A percentile compares a stretch with the other conserved stretches of the same genome.
Evolutionary conservation across 2,888 invertebrate genomes (phyloP).

Genomic region (Tinea trinotella): DNA sequence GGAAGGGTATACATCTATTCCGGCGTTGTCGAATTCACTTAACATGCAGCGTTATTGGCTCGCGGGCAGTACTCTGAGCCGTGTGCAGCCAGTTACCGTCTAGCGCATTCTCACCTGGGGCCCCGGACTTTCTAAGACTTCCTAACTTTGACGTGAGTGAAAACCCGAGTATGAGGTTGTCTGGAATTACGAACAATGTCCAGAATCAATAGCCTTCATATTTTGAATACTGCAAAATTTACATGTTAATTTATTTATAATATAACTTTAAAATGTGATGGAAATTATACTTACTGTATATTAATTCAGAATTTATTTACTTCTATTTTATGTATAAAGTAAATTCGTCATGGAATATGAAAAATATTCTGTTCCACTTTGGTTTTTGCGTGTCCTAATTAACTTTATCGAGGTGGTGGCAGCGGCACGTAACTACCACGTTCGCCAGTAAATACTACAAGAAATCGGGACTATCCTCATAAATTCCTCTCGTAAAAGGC

Average conservation of each 20-base stretch:
- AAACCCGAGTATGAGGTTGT: slow-evolving; percentile 30
- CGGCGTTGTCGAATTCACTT: slow-evolving; percentile 61
- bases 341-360: neutral
- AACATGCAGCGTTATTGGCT: slow-evolving; percentile 53
- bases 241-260: neutral
- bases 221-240: slow-evolving; percentile 2
- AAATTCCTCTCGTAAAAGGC: slow-evolving; percentile 73
- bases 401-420: slow-evolving; percentile 39
- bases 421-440: slow-evolving; percentile 60
- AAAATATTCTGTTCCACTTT: neutral
- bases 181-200: slow-evolving; percentile 42
- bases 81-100: slow-evolving; percentile 62
- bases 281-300: neutral
- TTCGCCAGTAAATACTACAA: slow-evolving; percentile 66
- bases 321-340: too few relatives aligned
- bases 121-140: slow-evolving; percentile 65
- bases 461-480: slow-evolving; percentile 71
- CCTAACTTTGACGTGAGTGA: slow-evolving; percentile 56
- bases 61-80: slow-evolving; percentile 44
- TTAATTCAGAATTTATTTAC: too few relatives aligned
- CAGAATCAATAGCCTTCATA: slow-evolving; percentile 39
- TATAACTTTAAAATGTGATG: neutral
- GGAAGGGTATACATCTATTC: slow-evolving; percentile 28
- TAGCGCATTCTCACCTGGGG: slow-evolving; percentile 71
- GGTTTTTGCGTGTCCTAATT: slow-evolving; percentile 56